A percentile compares a stretch with the other conserved stretches of the same genome.
phyloP scores from a whole-genome alignment of 2,888 invertebrate species.

The Iphiclides podalirius region DNA sequence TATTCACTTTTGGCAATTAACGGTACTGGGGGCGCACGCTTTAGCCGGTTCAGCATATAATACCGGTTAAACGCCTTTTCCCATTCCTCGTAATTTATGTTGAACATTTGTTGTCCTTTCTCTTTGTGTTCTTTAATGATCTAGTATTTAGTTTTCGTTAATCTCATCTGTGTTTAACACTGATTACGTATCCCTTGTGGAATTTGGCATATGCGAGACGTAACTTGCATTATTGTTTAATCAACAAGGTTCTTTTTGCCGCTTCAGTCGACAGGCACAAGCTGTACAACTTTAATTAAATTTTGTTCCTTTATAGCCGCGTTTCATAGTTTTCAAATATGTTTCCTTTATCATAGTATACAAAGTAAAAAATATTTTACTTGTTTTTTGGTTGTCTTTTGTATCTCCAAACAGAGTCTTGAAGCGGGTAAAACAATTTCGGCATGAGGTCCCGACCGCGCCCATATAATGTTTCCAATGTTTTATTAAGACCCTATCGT shows the following conservation, averaged over 20 bases:
- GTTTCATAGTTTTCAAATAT: too few relatives aligned
- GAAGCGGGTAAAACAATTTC: neutral
- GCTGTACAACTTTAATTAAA: too few relatives aligned
- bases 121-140: neutral
- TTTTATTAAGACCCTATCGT: slow-evolving; percentile 1
- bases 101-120: neutral
- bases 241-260: too few relatives aligned
- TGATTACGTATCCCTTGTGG: neutral
- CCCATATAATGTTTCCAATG: neutral
- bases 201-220: neutral
- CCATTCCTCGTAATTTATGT: neutral
- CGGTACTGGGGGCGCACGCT: neutral
- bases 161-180: neutral
- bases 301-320: too few relatives aligned
- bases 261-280: neutral
- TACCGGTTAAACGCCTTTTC: neutral
- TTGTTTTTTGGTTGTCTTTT: too few relatives aligned
- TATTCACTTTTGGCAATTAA: neutral
- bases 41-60: too few relatives aligned
- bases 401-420: too few relatives aligned
- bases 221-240: too few relatives aligned
- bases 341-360: neutral
- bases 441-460: neutral
- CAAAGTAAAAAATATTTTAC: neutral
- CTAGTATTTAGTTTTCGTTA: neutral